A percentile compares a stretch with the other conserved stretches of the same genome.
phyloP scores from a whole-genome alignment of 2,113 vertebrate genomes.

The Chlorocebus sabaeus region DNA sequence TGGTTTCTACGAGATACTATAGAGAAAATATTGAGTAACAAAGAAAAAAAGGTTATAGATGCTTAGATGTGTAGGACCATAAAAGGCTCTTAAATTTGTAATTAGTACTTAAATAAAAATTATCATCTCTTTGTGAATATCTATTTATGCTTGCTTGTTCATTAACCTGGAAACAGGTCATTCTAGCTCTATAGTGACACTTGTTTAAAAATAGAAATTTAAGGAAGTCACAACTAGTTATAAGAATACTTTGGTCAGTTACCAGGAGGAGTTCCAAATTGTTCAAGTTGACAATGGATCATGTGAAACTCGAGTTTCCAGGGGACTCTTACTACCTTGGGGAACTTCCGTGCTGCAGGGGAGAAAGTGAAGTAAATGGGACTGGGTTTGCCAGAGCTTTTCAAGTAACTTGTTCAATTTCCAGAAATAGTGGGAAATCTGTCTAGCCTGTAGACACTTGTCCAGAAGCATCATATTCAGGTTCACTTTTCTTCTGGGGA shows the following conservation, averaged over 20 bases:
- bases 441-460: neutral
- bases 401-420: conserved; percentile 43
- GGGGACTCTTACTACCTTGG: neutral
- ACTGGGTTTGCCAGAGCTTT: conserved; percentile 50
- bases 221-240: neutral
- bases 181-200: neutral
- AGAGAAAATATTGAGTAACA: neutral
- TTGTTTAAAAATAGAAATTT: neutral
- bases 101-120: neutral
- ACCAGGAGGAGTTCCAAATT: neutral
- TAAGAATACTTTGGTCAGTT: neutral
- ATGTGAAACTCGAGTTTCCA: neutral
- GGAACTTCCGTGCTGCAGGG: neutral
- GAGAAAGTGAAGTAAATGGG: conserved; percentile 3
- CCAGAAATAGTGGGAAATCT: neutral
- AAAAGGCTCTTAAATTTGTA: neutral
- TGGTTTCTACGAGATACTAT: neutral
- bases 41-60: neutral
- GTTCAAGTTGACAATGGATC: neutral
- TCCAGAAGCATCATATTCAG: conserved; percentile 26
- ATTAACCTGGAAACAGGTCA: neutral
- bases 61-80: neutral
- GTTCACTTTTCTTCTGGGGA: neutral
- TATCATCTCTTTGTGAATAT: neutral
- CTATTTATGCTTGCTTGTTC: neutral